These are phyloP conservation scores for Talpa occidentalis DNA, from an alignment of 2,113 vertebrate genomes.

Conservation along the genomic window DNA sequence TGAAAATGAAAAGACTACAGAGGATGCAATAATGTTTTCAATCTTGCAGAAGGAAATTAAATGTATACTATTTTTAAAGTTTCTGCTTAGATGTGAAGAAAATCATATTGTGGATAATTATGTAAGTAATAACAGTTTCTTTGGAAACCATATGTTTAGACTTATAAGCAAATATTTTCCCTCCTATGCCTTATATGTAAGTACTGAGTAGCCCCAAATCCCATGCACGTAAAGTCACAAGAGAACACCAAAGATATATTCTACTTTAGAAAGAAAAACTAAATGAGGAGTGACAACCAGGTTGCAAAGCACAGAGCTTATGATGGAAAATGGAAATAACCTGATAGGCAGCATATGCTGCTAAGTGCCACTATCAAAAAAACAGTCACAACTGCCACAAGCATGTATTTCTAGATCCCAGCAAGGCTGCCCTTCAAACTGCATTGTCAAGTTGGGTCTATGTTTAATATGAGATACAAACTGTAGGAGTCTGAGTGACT, in stretches of 20 bases:
- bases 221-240: background rate
- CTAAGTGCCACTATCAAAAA: background rate
- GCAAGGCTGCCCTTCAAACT: background rate
- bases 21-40: background rate
- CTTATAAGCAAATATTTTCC: slow-evolving; percentile 55
- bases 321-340: background rate
- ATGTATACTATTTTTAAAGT: slow-evolving; percentile 47
- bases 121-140: slow-evolving; percentile 52
- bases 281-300: slow-evolving; percentile 28
- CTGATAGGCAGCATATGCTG: background rate
- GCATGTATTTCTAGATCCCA: background rate
- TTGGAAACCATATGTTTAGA: slow-evolving; percentile 49
- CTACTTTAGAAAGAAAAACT: slow-evolving; percentile 52
- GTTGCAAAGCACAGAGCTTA: background rate
- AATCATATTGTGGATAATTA: slow-evolving; percentile 60
- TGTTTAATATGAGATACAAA: background rate
- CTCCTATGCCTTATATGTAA: slow-evolving; percentile 23
- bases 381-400: background rate
- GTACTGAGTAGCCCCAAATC: background rate
- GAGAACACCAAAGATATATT: background rate
- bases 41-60: slow-evolving; percentile 28
- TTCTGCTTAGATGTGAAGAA: slow-evolving; percentile 45
- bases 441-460: background rate
- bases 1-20: slow-evolving; percentile 25
- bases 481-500: background rate